Evolutionary conservation across 1,140 invertebrate species (phyloP), one percentile per base, ranked within the genome.

Genomic region (Musca domestica): DNA sequence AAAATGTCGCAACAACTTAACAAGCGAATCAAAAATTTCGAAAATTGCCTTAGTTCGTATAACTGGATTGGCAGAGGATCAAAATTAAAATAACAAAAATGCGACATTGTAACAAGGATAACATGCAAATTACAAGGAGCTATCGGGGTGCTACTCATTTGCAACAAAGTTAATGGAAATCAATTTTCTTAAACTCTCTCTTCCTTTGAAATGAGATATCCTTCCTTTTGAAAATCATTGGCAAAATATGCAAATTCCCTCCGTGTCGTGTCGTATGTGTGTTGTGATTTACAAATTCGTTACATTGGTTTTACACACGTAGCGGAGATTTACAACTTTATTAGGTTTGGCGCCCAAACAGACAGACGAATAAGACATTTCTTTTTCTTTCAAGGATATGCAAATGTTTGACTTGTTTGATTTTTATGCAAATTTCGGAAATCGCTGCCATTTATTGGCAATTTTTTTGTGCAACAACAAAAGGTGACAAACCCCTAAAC

Each of bases 181-280:
- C 27, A 30, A 30, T 30, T 30, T 30, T 30, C 27, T 4, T 30
- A 30, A 4, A 3, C 27, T 30, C 9, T 30, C 27, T 30, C 27
- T 30, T 30, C 27, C 27, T 30, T 30, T 30, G 27, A 30, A 30
- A 30, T 30, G 3, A 30, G 27, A 30, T 30, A 30, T 30, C 27
- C 27, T 23, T 30, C 3, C 27, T 30, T 30, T 9, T 23, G 20
- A 7, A 54, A 54, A 54, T 54, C 51, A 54, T 54, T 54, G 58
- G 58, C 27, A 46, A 63, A 34, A 63, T 63, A 63, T 63, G 58
- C 58, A 63, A 63, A 63, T 63, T 63, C 27, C 41, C 12, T 27
- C 9, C 15, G 22, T 61, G 23, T 14, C 19, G 10, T 25, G 22
- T 61, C 14, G n/a, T n/a, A n/a, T 61, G 17, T 23, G 15, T 63